Percentiles rank a stretch among this genome's conserved stretches.
Evolutionary conservation across 2,888 invertebrate species (phyloP).

Genomic region (Hirtodrosophila duncani): DNA sequence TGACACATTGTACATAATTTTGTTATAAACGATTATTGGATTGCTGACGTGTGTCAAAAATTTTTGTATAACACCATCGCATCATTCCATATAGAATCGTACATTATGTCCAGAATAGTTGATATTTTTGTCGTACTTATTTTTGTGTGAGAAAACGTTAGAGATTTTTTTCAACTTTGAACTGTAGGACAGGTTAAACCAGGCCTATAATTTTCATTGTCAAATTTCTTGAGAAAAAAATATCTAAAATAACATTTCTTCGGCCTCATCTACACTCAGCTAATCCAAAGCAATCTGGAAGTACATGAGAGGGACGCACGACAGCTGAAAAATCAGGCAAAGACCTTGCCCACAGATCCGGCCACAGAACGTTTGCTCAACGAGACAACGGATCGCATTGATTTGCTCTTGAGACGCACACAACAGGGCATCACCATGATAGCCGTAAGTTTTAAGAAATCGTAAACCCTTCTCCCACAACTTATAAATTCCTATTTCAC

Average conservation of each 20-base stretch:
- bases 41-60: constrained; percentile 68
- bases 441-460: constrained; percentile 70
- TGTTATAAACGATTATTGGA: constrained; percentile 66
- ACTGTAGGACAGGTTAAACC: no score
- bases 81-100: constrained; percentile 70
- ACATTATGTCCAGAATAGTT: constrained; percentile 41
- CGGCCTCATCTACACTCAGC: constrained; percentile 79
- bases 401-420: constrained; percentile 84
- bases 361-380: constrained; percentile 79
- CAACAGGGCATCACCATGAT: constrained; percentile 82
- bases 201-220: no score
- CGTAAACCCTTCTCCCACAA: background rate
- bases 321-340: constrained; percentile 82
- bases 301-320: constrained; percentile 84
- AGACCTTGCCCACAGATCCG: constrained; percentile 82
- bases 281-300: constrained; percentile 84
- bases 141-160: constrained; percentile 41
- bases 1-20: constrained; percentile 47
- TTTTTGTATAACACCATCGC: constrained; percentile 63
- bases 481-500: background rate
- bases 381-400: constrained; percentile 82
- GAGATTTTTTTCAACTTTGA: constrained; percentile 16
- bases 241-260: constrained; percentile 22
- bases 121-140: constrained; percentile 24
- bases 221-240: constrained; percentile 1